Conservation (phyloP, 2,797 vertebrate genomes). For the Siniperca scherzeri region DNA sequence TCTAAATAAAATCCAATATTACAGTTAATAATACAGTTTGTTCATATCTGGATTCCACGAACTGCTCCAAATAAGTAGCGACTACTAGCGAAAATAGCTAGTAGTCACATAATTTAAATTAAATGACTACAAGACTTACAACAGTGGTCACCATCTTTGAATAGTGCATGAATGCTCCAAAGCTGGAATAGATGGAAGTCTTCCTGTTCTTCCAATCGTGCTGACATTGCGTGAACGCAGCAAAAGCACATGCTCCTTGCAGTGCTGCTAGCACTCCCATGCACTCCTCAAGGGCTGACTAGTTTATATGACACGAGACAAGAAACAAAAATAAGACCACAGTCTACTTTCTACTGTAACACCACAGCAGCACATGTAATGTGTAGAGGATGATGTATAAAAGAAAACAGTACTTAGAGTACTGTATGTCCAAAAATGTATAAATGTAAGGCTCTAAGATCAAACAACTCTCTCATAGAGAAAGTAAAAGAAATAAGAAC, state of each 20-base stretch:
- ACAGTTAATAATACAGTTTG: too few relatives aligned
- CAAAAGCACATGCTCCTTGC: neutral
- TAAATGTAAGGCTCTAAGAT: conserved; percentile 6
- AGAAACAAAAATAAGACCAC: neutral
- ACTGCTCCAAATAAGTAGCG: too few relatives aligned
- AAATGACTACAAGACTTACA: neutral
- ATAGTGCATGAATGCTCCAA: neutral
- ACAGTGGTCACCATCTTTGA: neutral
- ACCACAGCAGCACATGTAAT: conserved; percentile 20
- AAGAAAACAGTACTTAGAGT: neutral
- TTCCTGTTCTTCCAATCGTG: neutral
- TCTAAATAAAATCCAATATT: neutral
- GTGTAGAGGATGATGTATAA: neutral
- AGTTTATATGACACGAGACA: conserved; percentile 20
- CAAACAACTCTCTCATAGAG: neutral
- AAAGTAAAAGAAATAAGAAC: neutral
- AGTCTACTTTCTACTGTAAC: neutral
- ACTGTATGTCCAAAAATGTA: conserved; percentile 4
- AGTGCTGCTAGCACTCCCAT: neutral
- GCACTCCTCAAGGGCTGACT: conserved; percentile 2
- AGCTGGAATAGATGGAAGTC: neutral
- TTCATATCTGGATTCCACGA: too few relatives aligned
- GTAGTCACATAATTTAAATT: neutral
- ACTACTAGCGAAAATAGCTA: too few relatives aligned
- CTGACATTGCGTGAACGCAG: neutral